A percentile compares a stretch with the other conserved stretches of the same genome.
Conservation (phyloP, 2,113 vertebrate genomes). For the Sakesphorus luctuosus region DNA sequence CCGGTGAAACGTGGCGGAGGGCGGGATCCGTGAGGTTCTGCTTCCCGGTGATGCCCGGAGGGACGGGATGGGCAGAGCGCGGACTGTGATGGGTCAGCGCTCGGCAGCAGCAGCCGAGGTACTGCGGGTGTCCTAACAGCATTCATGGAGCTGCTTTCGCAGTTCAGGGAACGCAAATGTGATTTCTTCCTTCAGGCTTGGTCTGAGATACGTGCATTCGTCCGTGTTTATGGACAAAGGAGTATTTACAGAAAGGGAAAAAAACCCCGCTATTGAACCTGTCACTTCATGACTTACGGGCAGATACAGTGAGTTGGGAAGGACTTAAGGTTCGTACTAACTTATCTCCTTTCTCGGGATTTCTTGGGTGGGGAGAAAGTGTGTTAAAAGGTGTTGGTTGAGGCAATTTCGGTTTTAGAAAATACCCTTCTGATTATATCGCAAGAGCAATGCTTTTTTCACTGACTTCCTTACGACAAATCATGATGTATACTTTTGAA, state of each 20-base stretch:
- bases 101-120: not conserved
- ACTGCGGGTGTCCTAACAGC: rapidly evolving
- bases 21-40: rapidly evolving
- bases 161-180: not conserved
- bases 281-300: not conserved
- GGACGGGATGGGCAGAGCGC: rapidly evolving
- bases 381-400: not conserved
- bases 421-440: not conserved
- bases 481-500: not conserved
- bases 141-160: rapidly evolving
- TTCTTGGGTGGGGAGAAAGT: not conserved
- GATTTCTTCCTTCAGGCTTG: not conserved
- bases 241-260: not conserved
- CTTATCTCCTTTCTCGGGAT: not conserved
- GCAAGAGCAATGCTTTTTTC: not conserved
- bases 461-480: not conserved
- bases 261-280: not conserved
- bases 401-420: not conserved
- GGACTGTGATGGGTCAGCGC: rapidly evolving
- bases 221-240: not conserved
- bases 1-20: not conserved
- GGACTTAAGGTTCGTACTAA: not conserved
- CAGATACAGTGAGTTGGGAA: not conserved
- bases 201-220: not conserved
- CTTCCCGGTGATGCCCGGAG: rapidly evolving